Percentiles rank a stretch among this genome's conserved stretches.
Conservation (phyloP, 1,140 invertebrate genomes). For the Scaptomyza montana region DNA sequence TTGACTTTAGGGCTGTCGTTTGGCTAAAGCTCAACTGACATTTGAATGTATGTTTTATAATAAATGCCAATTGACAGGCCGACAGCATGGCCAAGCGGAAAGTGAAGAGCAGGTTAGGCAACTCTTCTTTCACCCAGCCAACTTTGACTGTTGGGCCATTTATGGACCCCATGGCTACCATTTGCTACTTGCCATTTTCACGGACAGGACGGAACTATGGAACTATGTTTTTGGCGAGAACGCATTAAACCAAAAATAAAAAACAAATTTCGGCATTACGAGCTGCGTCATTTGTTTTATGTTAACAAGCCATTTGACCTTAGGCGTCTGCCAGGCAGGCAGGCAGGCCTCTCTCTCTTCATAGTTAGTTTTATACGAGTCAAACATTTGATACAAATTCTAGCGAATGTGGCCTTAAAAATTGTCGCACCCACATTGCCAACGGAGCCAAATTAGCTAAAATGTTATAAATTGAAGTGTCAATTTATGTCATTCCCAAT, state of each 20-base stretch:
- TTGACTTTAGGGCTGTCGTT: constrained; percentile 14
- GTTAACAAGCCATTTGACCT: constrained; percentile 76
- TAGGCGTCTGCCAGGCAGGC: constrained; percentile 27
- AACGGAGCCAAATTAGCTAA: constrained; percentile 20
- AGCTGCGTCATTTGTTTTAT: constrained; percentile 57
- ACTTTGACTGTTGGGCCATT: constrained; percentile 15
- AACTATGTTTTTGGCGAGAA: constrained; percentile 36
- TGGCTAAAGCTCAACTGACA: constrained; percentile 47
- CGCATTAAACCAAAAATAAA: constrained; percentile 32
- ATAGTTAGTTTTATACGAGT: not conserved
- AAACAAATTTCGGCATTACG: constrained; percentile 51
- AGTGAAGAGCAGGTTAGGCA: constrained; percentile 15
- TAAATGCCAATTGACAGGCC: constrained; percentile 75
- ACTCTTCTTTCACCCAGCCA: constrained; percentile 18
- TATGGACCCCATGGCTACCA: constrained; percentile 23
- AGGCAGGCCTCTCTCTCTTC: not conserved
- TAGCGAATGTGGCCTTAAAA: constrained; percentile 46
- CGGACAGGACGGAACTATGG: constrained; percentile 6
- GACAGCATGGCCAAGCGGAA: constrained; percentile 52
- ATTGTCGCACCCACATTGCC: not conserved
- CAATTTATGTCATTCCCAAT: not conserved
- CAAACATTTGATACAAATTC: constrained; percentile 32
- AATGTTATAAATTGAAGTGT: constrained; percentile 32
- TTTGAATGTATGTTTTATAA: constrained; percentile 80
- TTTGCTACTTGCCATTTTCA: constrained; percentile 48